Evolutionary conservation across 2,113 vertebrate species (phyloP).

Genomic region (Athene cunicularia): DNA sequence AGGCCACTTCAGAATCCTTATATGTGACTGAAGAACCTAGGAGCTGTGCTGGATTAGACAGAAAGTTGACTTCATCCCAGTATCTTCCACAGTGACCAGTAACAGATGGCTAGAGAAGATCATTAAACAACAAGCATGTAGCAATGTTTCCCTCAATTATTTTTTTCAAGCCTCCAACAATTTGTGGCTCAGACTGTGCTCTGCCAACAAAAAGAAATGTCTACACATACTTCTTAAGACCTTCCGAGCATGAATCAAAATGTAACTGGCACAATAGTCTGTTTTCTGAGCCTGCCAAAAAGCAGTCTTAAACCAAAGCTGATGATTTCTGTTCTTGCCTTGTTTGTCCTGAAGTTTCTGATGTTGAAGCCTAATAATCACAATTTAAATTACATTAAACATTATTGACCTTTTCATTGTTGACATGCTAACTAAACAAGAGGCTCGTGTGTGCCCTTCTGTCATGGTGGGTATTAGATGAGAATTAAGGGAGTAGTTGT

Average conservation of each 20-base stretch:
- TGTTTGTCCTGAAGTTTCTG: slow-evolving; percentile 49
- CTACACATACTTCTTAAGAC: slow-evolving; percentile 35
- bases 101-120: slow-evolving; percentile 13
- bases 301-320: slow-evolving; percentile 18
- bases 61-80: background rate
- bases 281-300: slow-evolving; percentile 48
- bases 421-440: slow-evolving; percentile 16
- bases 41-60: background rate
- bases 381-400: slow-evolving; percentile 32
- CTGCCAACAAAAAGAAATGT: slow-evolving; percentile 43
- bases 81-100: background rate
- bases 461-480: background rate
- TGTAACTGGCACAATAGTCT: slow-evolving; percentile 9
- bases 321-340: slow-evolving; percentile 36
- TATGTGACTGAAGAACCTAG: background rate
- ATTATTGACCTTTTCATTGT: slow-evolving; percentile 33
- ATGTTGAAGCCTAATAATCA: slow-evolving; percentile 44
- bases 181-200: slow-evolving; percentile 25
- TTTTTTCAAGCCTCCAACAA: slow-evolving; percentile 7
- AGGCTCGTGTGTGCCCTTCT: background rate
- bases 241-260: slow-evolving; percentile 39
- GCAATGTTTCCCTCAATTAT: background rate
- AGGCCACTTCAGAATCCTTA: background rate
- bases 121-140: background rate
- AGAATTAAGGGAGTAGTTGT: background rate